phyloP scores from a whole-genome alignment of 1,140 invertebrate species.

The Arctopsyche grandis region DNA sequence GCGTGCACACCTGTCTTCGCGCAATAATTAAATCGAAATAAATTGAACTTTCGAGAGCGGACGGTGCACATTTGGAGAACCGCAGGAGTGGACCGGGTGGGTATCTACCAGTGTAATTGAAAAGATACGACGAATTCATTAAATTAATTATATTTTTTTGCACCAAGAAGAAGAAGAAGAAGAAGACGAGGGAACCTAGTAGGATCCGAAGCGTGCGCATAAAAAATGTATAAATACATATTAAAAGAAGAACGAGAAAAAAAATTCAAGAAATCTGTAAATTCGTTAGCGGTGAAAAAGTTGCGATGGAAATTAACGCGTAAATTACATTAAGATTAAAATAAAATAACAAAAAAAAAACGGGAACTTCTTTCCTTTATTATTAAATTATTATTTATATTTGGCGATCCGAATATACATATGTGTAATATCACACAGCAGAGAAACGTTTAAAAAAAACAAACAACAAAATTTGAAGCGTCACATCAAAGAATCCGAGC shows the following conservation, averaged over 20 bases:
- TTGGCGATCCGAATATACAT: too few relatives aligned
- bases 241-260: slow-evolving; percentile 18
- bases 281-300: slow-evolving; percentile 17
- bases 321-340: slow-evolving; percentile 7
- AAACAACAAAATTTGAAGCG: too few relatives aligned
- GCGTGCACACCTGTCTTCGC: not conserved
- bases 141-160: slow-evolving; percentile 37
- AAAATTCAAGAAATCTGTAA: slow-evolving; percentile 20
- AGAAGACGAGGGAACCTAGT: not conserved
- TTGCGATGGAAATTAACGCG: slow-evolving; percentile 15
- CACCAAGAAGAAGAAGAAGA: not conserved
- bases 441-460: too few relatives aligned
- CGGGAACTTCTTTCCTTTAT: too few relatives aligned
- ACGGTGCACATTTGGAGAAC: not conserved
- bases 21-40: slow-evolving; percentile 42
- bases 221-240: not conserved
- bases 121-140: slow-evolving; percentile 34
- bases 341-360: slow-evolving; percentile 1
- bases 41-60: slow-evolving; percentile 26
- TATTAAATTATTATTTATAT: too few relatives aligned
- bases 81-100: not conserved
- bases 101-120: slow-evolving; percentile 36
- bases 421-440: too few relatives aligned
- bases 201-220: not conserved
- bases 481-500: too few relatives aligned